A percentile compares a stretch with the other conserved stretches of the same genome.
Evolutionary conservation across 2,888 invertebrate genomes (phyloP).

Genomic region (Blomia tropicalis): DNA sequence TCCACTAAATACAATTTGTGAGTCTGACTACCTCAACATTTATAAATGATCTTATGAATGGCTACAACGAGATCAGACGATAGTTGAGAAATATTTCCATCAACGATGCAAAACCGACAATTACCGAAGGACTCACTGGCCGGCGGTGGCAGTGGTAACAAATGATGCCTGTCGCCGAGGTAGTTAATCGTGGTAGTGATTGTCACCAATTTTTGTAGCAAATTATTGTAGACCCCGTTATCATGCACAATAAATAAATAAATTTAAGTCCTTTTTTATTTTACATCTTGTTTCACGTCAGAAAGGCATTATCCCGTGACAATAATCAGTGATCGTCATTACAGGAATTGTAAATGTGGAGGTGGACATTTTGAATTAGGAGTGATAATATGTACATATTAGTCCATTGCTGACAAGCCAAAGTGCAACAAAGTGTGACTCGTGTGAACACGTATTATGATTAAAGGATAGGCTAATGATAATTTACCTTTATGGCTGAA

Average conservation of each 20-base stretch:
- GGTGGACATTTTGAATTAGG: too few species aligned
- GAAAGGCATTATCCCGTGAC: conserved; percentile 1
- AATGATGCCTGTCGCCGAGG: neutral
- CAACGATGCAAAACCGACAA: neutral
- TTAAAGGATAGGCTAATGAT: too few species aligned
- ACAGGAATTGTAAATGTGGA: neutral
- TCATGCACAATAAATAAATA: neutral
- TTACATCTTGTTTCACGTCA: neutral
- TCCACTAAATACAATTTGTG: too few species aligned
- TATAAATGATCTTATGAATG: neutral
- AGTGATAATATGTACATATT: too few species aligned
- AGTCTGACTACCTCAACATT: too few species aligned
- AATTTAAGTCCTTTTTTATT: too few species aligned
- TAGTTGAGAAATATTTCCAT: neutral
- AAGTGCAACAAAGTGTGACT: neutral
- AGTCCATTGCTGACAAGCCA: neutral
- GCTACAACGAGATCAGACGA: neutral
- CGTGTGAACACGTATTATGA: too few species aligned
- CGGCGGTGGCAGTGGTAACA: neutral
- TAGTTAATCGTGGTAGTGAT: neutral
- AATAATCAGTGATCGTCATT: neutral
- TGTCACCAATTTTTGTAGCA: too few species aligned
- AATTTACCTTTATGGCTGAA: too few species aligned
- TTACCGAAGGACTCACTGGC: neutral
- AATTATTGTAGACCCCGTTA: neutral